A percentile compares a stretch with the other conserved stretches of the same genome.
Evolutionary conservation across 1,140 invertebrate genomes (phyloP).

Genomic region (Papilio polyxenes): DNA sequence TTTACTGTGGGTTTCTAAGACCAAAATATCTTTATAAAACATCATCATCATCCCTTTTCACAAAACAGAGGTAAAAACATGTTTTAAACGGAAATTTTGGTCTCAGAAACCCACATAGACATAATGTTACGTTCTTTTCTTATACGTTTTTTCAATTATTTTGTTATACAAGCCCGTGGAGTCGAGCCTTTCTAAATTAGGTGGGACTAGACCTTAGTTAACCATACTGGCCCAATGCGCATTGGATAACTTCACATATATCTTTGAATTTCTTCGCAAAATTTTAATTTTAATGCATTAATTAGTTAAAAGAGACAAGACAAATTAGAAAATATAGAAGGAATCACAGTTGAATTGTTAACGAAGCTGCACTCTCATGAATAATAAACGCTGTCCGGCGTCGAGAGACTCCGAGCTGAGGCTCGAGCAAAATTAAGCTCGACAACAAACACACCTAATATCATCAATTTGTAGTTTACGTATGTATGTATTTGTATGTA

Average conservation of each 20-base stretch:
- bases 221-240: no score
- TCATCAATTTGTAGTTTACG: not conserved
- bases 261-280: no score
- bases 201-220: no score
- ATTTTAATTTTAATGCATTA: not conserved
- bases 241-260: no score
- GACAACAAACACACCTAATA: constrained; percentile 17
- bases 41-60: no score
- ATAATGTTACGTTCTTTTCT: not conserved
- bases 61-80: no score
- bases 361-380: constrained; percentile 2
- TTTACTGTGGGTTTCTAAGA: not conserved
- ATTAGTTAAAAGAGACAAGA: not conserved
- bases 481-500: no score
- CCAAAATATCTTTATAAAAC: no score
- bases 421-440: not conserved
- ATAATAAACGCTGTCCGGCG: constrained; percentile 12
- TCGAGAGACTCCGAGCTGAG: not conserved
- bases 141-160: not conserved
- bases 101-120: no score
- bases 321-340: constrained; percentile 1
- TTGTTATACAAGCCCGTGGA: not conserved
- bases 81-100: no score
- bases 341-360: constrained; percentile 18
- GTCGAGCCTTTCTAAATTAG: no score